Conservation (phyloP, 2,888 invertebrate genomes). For the Coenonympha glycerion region DNA sequence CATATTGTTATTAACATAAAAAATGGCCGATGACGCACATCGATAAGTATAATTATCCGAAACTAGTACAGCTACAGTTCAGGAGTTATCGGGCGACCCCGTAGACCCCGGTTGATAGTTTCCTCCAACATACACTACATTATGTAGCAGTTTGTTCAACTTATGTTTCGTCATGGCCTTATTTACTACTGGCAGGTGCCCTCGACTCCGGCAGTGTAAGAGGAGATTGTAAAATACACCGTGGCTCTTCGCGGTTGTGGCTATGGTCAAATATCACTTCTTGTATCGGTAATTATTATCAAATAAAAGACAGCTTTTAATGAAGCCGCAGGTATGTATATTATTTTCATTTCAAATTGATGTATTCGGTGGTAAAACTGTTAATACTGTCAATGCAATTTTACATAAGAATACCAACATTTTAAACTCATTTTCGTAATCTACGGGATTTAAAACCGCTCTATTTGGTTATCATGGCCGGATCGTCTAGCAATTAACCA, state of each 20-base stretch:
- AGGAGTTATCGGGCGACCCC: slow-evolving; percentile 59
- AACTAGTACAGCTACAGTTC: slow-evolving; percentile 64
- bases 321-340: too few species aligned
- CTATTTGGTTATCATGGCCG: too few species aligned
- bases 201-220: slow-evolving; percentile 4
- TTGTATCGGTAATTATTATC: neutral
- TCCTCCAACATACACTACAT: slow-evolving; percentile 43
- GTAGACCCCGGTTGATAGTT: slow-evolving; percentile 42
- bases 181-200: slow-evolving; percentile 45
- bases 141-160: slow-evolving; percentile 67
- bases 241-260: neutral
- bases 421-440: too few species aligned
- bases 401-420: too few species aligned
- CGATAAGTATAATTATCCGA: slow-evolving; percentile 65
- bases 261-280: neutral
- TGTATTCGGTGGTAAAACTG: too few species aligned
- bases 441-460: too few species aligned
- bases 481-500: too few species aligned
- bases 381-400: too few species aligned
- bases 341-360: too few species aligned
- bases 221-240: slow-evolving; percentile 1
- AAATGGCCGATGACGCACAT: slow-evolving; percentile 62
- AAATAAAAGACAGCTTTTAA: neutral
- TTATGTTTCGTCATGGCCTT: slow-evolving; percentile 54
- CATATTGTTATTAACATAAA: slow-evolving; percentile 27